A percentile compares a stretch with the other conserved stretches of the same genome.
Conservation (phyloP, 2,888 invertebrate species). For the Anthrax anthrax region DNA sequence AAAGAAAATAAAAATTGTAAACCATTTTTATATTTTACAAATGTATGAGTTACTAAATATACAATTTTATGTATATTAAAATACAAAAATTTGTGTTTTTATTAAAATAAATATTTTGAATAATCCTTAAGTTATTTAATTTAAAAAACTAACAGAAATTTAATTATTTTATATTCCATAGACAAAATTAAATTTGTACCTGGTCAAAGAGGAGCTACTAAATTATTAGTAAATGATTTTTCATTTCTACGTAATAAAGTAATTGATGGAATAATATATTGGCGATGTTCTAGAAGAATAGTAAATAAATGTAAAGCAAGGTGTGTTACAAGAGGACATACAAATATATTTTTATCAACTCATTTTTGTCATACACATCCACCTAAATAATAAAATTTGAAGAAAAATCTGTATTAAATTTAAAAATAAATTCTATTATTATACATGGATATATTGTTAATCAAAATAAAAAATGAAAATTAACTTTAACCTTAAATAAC, state of each 20-base stretch:
- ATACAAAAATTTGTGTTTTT: too few species aligned
- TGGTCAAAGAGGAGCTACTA: constrained; percentile 7
- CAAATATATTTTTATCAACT: constrained; percentile 6
- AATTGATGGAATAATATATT: constrained; percentile 9
- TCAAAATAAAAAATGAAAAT: too few species aligned
- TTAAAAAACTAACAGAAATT: too few species aligned
- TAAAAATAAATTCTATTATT: too few species aligned
- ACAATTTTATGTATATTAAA: too few species aligned
- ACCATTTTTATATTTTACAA: too few species aligned
- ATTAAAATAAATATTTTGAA: too few species aligned
- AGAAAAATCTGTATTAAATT: not conserved
- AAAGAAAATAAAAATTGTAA: too few species aligned
- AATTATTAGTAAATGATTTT: constrained; percentile 8
- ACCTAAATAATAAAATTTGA: constrained; percentile 6
- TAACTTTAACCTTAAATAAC: too few species aligned
- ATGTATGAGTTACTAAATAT: too few species aligned
- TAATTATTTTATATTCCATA: not conserved
- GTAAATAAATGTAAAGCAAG: constrained; percentile 9
- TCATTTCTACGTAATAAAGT: constrained; percentile 12
- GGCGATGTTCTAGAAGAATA: constrained; percentile 11
- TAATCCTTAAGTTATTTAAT: too few species aligned
- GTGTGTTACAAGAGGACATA: constrained; percentile 5
- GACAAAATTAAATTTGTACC: constrained; percentile 1
- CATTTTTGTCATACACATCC: constrained; percentile 9
- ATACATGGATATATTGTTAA: too few species aligned